Evolutionary conservation across 2,888 invertebrate species (phyloP), one percentile per base, ranked within the genome.

Genomic region (Loripinus fragilis): DNA sequence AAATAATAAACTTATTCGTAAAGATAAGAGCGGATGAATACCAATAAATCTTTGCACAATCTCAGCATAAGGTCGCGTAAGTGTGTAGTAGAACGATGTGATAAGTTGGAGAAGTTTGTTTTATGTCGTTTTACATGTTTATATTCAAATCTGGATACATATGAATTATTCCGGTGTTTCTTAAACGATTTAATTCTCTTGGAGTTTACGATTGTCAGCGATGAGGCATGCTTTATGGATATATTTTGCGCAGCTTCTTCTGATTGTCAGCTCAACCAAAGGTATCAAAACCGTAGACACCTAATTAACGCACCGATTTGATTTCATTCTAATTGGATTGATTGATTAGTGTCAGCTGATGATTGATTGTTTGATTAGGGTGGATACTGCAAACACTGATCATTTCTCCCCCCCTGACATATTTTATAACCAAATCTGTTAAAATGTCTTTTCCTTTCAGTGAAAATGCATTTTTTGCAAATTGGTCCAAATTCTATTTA

Each of bases 221-320:
- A 80, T 80, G 80, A 80, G 68, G 74, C 48, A 65, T 45, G 41
- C 45, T 35, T 71, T 74, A 55, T 76, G 76, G 76, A 76, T 76
- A 71, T 76, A 76, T 68, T 48, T 71, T 74, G 52, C 52, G 33
- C 33, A 60, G 45, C 45, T 71, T 30, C 52, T 78, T 67, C 41
- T 72, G 69, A 64, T 55, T 74, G 60, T 70, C 64, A 41, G 70
- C 50, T 48, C 71, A 68, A 71, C 74, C n/a, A 74, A 74, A 74
- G 78, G 78, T 78, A 78, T 45, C 28, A 68, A 41, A 67, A 71
- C 76, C 71, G 71, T 76, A 76, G 28, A 52, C 15, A 42, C 28
- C 33, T 28, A 33, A 60, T 60, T 60, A 60, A 60, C 33, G 52
- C 52, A 25, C 52, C 25, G 38, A 12, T 38, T 5, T 38, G n/a